These are phyloP conservation scores for Pantherophis guttatus DNA, from an alignment of 2,113 vertebrate genomes.

Conservation along the genomic window DNA sequence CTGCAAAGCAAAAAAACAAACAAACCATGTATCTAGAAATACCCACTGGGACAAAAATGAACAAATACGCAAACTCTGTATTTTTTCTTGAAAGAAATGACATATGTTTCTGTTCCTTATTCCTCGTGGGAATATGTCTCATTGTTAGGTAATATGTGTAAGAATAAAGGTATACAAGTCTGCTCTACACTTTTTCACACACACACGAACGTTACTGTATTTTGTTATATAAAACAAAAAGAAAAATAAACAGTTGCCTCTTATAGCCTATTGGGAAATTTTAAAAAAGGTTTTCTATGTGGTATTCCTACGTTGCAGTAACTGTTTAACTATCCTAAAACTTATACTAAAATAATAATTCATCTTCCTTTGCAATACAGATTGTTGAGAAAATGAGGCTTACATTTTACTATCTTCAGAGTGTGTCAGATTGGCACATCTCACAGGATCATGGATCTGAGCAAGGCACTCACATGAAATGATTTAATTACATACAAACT, in stretches of 20 bases:
- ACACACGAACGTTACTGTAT: not conserved
- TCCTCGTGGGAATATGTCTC: not conserved
- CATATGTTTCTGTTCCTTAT: not conserved
- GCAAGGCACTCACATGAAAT: not conserved
- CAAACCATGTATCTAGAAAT: not conserved
- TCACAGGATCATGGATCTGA: not conserved
- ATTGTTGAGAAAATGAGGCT: not conserved
- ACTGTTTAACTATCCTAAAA: not conserved
- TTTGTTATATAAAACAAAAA: not conserved
- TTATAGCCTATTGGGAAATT: not conserved
- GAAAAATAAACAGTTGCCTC: not conserved
- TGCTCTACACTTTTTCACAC: not conserved
- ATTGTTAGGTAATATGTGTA: not conserved
- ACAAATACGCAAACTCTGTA: not conserved
- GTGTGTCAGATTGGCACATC: not conserved
- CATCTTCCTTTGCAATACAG: not conserved
- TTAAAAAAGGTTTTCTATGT: not conserved
- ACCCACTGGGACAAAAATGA: not conserved
- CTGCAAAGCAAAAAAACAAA: not conserved
- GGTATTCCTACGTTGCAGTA: not conserved
- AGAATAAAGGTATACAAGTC: not conserved
- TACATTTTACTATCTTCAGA: not conserved
- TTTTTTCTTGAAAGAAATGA: not conserved
- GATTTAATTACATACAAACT: not conserved
- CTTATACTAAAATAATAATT: not conserved